Evolutionary conservation across 2,888 invertebrate species (phyloP).

Genomic region (Sipha maydis): DNA sequence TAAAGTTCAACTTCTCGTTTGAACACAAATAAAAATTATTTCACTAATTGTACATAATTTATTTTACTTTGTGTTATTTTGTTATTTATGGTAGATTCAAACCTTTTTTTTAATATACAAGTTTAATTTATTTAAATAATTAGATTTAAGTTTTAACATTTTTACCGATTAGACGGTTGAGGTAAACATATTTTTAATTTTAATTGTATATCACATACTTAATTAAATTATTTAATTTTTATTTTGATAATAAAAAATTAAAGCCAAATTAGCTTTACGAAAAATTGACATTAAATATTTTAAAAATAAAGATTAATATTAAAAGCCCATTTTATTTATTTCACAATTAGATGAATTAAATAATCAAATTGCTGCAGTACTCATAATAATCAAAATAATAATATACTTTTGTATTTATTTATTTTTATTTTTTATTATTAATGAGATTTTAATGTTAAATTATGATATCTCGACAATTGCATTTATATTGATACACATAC

Average conservation of each 20-base stretch:
- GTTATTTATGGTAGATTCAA: background rate
- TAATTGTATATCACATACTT: background rate
- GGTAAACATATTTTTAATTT: background rate
- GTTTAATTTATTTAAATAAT: background rate
- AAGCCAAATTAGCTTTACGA: background rate
- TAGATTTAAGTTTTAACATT: background rate
- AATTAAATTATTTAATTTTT: background rate
- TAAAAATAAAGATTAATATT: background rate
- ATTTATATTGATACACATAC: too few relatives aligned
- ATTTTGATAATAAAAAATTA: background rate
- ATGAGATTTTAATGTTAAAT: too few relatives aligned
- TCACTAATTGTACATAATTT: conserved; percentile 42
- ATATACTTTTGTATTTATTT: too few relatives aligned
- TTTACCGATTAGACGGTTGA: background rate
- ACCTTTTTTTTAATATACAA: background rate
- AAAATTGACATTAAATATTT: too few relatives aligned
- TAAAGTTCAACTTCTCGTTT: conserved; percentile 58
- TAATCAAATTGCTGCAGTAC: too few relatives aligned
- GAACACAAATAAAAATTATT: conserved; percentile 47
- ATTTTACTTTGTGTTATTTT: conserved; percentile 63
- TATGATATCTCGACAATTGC: too few relatives aligned
- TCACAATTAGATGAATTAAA: background rate
- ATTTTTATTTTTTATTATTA: too few relatives aligned
- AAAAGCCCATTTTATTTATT: background rate
- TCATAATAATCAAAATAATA: too few relatives aligned